phyloP scores from a whole-genome alignment of 2,888 invertebrate species.

The Microplitis manilae region DNA sequence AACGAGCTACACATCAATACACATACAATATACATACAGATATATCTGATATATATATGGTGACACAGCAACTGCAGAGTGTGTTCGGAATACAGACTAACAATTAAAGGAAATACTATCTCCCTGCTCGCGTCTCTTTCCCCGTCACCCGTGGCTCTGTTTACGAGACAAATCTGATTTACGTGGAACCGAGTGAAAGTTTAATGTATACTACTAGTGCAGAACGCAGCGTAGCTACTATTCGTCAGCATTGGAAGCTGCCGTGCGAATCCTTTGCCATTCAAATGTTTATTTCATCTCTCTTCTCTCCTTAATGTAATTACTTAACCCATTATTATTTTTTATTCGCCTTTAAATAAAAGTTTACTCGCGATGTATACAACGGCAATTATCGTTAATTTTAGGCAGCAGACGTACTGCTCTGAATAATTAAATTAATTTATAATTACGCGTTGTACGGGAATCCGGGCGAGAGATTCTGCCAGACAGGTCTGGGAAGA shows the following conservation, averaged over 20 bases:
- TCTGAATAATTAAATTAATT: neutral
- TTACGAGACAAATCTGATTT: constrained; percentile 48
- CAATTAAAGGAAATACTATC: constrained; percentile 43
- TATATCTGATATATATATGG: too few relatives aligned
- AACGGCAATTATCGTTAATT: neutral
- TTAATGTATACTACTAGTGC: constrained; percentile 43
- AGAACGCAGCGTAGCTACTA: too few relatives aligned
- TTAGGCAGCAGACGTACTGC: neutral
- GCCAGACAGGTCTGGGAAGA: neutral
- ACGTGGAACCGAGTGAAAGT: constrained; percentile 38
- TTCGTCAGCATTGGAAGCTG: neutral
- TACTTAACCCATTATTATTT: neutral
- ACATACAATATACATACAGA: neutral
- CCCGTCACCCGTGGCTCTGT: constrained; percentile 27
- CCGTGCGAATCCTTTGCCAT: constrained; percentile 34
- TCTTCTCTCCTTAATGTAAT: constrained; percentile 18
- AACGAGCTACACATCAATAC: neutral
- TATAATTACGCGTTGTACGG: neutral
- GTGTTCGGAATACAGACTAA: constrained; percentile 38
- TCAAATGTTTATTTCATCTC: constrained; percentile 33
- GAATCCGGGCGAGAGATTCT: neutral
- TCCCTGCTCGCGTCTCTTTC: constrained; percentile 2
- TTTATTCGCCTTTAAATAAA: neutral
- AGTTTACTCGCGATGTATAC: neutral
- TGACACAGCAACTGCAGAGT: neutral